Percentiles rank a stretch among this genome's conserved stretches.
Evolutionary conservation across 2,113 vertebrate genomes (phyloP).

Genomic region (Calyptommatus sinebrachiatus): DNA sequence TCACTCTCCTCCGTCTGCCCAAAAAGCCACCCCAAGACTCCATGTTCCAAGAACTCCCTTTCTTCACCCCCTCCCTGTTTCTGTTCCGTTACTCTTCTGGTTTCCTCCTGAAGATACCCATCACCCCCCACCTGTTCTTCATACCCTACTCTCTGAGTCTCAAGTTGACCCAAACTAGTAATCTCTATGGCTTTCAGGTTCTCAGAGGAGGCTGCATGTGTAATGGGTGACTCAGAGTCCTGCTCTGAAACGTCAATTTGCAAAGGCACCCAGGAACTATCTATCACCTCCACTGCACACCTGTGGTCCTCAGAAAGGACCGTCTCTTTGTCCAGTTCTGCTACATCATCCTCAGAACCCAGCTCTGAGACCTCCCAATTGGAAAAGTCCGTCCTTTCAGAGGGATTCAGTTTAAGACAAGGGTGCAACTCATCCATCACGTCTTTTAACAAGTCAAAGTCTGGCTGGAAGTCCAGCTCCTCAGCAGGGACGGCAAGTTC

Average conservation of each 20-base stretch:
- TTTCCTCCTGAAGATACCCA: accelerated
- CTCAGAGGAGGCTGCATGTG: background rate
- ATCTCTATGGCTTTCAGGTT: background rate
- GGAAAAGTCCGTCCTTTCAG: conserved; percentile 36
- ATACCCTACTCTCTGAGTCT: background rate
- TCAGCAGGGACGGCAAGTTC: conserved; percentile 22
- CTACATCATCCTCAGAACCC: conserved; percentile 42
- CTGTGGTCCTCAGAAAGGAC: conserved; percentile 35
- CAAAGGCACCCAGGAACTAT: conserved; percentile 30
- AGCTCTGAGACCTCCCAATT: conserved; percentile 43
- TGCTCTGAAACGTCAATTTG: conserved; percentile 16
- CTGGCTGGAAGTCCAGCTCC: conserved; percentile 64
- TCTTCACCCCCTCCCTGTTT: conserved; percentile 7
- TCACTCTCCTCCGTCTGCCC: background rate
- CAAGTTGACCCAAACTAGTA: background rate
- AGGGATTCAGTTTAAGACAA: conserved; percentile 38
- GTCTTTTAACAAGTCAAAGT: conserved; percentile 55
- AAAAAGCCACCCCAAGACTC: conserved; percentile 50
- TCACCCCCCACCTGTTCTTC: background rate
- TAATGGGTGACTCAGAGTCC: background rate
- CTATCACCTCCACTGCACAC: background rate
- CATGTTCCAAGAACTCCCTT: conserved; percentile 30
- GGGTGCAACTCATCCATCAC: conserved; percentile 38
- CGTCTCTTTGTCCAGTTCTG: conserved; percentile 39
- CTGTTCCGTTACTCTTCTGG: background rate